A percentile compares a stretch with the other conserved stretches of the same genome.
phyloP scores from a whole-genome alignment of 30 jellyfish, hydroid and myxozoan genomes.

The Hydra vulgaris region DNA sequence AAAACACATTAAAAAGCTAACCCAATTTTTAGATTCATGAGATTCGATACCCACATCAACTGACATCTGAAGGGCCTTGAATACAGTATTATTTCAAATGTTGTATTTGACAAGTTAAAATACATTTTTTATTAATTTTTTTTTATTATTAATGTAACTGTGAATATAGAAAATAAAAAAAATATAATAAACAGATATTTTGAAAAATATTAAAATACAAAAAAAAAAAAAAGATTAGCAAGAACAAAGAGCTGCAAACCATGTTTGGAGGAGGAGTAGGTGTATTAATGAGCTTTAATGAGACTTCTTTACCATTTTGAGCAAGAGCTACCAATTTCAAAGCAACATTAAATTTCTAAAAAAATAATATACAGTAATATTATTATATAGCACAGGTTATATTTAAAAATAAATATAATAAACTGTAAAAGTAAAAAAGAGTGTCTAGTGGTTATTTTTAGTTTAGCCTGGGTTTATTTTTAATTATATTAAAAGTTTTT shows the following conservation, averaged over 20 bases:
- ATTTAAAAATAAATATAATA: no score
- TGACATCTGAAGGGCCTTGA: background rate
- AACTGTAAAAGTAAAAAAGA: no score
- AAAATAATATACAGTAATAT: background rate
- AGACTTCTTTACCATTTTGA: conserved; percentile 47
- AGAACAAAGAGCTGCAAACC: conserved; percentile 16
- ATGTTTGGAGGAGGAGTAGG: conserved; percentile 60
- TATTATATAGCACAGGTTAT: no score
- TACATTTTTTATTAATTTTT: no score
- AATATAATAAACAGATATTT: no score
- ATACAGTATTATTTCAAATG: background rate
- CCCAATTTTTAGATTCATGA: background rate
- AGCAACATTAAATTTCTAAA: conserved; percentile 66
- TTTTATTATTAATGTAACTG: no score
- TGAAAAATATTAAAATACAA: background rate
- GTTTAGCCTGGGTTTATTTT: no score
- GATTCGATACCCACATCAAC: background rate
- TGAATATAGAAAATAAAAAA: no score
- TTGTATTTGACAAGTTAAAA: no score
- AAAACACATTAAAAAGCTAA: background rate
- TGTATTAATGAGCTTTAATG: conserved; percentile 17
- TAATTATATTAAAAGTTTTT: no score
- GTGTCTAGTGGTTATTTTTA: no score
- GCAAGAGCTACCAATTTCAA: conserved; percentile 63
- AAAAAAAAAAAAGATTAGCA: background rate